Base-by-base conservation (phyloP, 2,113 vertebrate species). In the Epinephelus fuscoguttatus region DNA sequence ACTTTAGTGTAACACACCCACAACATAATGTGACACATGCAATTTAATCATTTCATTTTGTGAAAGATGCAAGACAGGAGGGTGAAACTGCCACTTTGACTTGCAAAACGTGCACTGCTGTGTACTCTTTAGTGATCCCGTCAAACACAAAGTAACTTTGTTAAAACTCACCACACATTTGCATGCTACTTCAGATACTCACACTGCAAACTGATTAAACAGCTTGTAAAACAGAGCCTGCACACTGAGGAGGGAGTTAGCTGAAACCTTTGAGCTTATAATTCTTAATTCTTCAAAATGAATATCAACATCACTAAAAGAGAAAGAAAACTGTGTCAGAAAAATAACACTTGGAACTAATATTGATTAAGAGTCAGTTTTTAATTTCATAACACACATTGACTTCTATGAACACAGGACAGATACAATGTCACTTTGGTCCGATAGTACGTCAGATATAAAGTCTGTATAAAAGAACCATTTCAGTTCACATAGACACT, bases 361-460 rank as follows among this genome's bases (percentile, higher is more conserved):
- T 13, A 3, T 4, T 25, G 30, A 45, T 78, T 63, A 63, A 53
- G 25, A 71, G 25, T 72, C 27, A 9, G 18, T 63, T 76, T 86
- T 87, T 78, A 37, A 78, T 86, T 75, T 70, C 4, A 55, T 52
- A 56, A 82, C 69, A 80, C 78, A 75, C 45, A 74, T 1, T 33
- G 56, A 78, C 53, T 70, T 87, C 25, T 45, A 89, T 84, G 73
- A 88, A 87, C 83, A 92, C 75, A 74, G 21, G 77, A 89, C 76
- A 88, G 23, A 84, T 53, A 92, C 68, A 59, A 71, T 85, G 84
- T 76, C 62, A 86, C 84, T 91, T 90, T 89, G 87, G 87, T 93
- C 85, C 79, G 82, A 78, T 63, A 84, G 81, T 89, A 89, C 72
- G 75, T 82, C 63, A 1, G 50, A 84, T 87, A 89, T 64, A 78